phyloP scores from a whole-genome alignment of 2,797 vertebrate genomes.

The Steatocranus sp. region DNA sequence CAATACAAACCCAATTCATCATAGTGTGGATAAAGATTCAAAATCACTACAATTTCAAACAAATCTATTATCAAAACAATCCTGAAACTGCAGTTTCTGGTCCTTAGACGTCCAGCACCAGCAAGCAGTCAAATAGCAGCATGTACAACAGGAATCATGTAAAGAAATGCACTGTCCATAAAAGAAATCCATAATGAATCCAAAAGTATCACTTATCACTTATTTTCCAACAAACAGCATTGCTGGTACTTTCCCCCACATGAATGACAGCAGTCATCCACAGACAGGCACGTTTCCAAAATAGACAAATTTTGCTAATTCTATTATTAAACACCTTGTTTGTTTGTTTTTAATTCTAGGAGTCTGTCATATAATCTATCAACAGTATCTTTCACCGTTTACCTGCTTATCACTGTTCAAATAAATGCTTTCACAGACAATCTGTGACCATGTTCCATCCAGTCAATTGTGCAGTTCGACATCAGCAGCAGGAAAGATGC shows the following conservation, averaged over 20 bases:
- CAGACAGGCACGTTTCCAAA: constrained; percentile 31
- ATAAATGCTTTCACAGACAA: not conserved
- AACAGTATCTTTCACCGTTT: not conserved
- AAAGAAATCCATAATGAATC: not conserved
- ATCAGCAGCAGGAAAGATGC: not conserved
- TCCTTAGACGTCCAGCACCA: not conserved
- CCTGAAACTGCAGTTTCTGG: not conserved
- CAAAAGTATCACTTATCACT: not conserved
- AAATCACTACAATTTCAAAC: not conserved
- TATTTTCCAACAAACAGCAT: not conserved
- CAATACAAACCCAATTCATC: not conserved
- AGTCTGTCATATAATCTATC: not conserved
- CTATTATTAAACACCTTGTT: not conserved
- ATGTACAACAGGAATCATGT: not conserved
- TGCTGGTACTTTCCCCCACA: not conserved
- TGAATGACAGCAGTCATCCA: not conserved
- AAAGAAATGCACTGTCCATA: not conserved
- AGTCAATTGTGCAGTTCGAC: not conserved
- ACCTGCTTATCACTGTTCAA: not conserved
- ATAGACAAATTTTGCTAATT: not conserved
- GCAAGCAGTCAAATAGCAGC: not conserved
- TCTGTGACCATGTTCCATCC: not conserved
- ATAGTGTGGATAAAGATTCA: not conserved
- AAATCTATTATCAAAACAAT: not conserved
- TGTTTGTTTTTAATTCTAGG: not conserved